Percentiles rank a stretch among this genome's conserved stretches.
Conservation (phyloP, 2,888 invertebrate species). For the Ectobius pallidus region DNA sequence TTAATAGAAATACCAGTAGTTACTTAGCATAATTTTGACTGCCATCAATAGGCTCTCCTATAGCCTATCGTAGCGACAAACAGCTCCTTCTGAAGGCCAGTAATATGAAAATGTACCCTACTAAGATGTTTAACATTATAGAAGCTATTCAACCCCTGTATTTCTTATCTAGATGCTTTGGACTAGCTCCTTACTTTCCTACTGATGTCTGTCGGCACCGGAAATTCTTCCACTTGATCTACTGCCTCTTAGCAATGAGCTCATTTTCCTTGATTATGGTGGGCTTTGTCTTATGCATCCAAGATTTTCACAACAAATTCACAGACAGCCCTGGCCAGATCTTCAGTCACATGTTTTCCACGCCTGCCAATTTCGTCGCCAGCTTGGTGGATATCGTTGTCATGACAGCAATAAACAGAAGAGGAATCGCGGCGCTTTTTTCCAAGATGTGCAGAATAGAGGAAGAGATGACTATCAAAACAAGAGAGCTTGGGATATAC, state of each 20-base stretch:
- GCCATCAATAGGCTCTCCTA: too few relatives aligned
- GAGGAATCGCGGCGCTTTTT: background rate
- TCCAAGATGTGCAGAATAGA: background rate
- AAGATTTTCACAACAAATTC: background rate
- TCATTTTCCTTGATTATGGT: background rate
- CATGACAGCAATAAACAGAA: background rate
- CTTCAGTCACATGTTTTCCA: background rate
- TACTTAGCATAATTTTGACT: too few relatives aligned
- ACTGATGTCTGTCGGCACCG: too few relatives aligned
- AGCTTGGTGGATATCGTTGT: background rate
- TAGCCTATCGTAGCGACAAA: too few relatives aligned
- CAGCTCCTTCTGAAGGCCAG: too few relatives aligned
- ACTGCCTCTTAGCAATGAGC: background rate
- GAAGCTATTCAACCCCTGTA: too few relatives aligned
- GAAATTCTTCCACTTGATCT: too few relatives aligned
- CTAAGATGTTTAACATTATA: too few relatives aligned
- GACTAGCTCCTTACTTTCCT: too few relatives aligned
- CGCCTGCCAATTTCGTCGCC: background rate
- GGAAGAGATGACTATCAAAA: background rate
- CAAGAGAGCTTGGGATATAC: background rate
- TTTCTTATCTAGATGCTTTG: too few relatives aligned
- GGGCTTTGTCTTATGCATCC: slow-evolving; percentile 2
- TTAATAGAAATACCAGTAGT: too few relatives aligned
- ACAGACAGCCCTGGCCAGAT: background rate
- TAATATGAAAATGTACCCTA: too few relatives aligned